Percentiles rank a stretch among this genome's conserved stretches.
These are phyloP conservation scores for Benitochromis conjunctus DNA, from an alignment of 2,113 vertebrate genomes.

Conservation along the genomic window DNA sequence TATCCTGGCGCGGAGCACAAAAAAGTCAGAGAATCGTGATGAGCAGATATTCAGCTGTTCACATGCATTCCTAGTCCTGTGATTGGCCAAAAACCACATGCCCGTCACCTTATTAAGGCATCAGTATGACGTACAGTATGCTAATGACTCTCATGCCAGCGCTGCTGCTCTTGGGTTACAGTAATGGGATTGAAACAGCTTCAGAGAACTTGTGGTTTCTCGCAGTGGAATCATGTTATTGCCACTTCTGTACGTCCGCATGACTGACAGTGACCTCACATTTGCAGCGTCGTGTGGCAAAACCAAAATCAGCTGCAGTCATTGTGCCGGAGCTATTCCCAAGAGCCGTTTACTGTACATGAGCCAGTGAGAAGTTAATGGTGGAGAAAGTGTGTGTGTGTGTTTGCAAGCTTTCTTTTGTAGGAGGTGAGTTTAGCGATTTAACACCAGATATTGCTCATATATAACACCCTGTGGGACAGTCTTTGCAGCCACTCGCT, in stretches of 20 bases:
- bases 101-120: not conserved
- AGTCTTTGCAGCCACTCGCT: not conserved
- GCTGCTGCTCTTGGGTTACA: slow-evolving; percentile 5
- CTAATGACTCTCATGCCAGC: not conserved
- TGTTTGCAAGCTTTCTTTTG: not conserved
- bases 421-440: not conserved
- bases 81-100: not conserved
- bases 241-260: not conserved
- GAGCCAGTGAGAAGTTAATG: not conserved
- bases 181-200: not conserved
- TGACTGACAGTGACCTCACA: not conserved
- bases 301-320: not conserved
- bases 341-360: not conserved
- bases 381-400: not conserved
- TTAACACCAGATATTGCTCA: not conserved
- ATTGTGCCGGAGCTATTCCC: not conserved
- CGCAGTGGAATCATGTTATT: not conserved
- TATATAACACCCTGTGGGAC: not conserved
- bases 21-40: not conserved
- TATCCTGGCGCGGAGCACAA: not conserved
- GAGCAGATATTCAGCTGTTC: not conserved
- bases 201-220: slow-evolving; percentile 39
- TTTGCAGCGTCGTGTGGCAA: not conserved
- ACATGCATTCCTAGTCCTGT: not conserved
- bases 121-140: not conserved